These are phyloP conservation scores for Bombus confusus DNA, from an alignment of 1,140 invertebrate genomes.

Conservation along the genomic window DNA sequence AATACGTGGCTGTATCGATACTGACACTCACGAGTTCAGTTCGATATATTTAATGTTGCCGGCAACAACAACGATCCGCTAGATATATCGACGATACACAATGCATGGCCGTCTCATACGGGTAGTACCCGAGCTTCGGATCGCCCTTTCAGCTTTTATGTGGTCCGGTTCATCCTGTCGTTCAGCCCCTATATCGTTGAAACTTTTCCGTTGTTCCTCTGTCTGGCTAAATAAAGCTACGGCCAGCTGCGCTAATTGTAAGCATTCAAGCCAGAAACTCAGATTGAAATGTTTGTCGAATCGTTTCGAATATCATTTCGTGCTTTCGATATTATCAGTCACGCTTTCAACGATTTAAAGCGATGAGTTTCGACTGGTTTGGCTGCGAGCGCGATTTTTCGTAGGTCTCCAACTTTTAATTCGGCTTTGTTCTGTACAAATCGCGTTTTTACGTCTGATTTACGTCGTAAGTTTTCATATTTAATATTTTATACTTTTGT, in stretches of 20 bases:
- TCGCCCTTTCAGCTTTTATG: constrained; percentile 58
- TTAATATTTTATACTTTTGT: no score
- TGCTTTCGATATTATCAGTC: not conserved
- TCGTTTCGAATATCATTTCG: not conserved
- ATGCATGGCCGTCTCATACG: constrained; percentile 37
- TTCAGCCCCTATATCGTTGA: constrained; percentile 9
- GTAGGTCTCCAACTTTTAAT: no score
- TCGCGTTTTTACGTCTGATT: no score
- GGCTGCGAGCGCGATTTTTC: no score
- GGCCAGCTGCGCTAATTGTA: not conserved
- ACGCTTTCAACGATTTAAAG: not conserved
- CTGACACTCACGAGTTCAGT: constrained; percentile 15
- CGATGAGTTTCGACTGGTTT: not conserved
- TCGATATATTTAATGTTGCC: constrained; percentile 48
- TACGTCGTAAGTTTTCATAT: no score
- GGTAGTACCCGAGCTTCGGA: constrained; percentile 50
- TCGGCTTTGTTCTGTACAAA: no score
- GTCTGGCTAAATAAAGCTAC: constrained; percentile 44
- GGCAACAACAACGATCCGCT: constrained; percentile 15
- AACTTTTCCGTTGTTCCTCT: constrained; percentile 13
- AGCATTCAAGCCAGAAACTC: not conserved
- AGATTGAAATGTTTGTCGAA: constrained; percentile 1
- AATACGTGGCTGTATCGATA: not conserved
- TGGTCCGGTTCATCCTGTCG: constrained; percentile 21
- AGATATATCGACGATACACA: constrained; percentile 26